Evolutionary conservation across 2,888 invertebrate genomes (phyloP), one percentile per base, ranked within the genome.

Genomic region (Limnephilus lunatus): DNA sequence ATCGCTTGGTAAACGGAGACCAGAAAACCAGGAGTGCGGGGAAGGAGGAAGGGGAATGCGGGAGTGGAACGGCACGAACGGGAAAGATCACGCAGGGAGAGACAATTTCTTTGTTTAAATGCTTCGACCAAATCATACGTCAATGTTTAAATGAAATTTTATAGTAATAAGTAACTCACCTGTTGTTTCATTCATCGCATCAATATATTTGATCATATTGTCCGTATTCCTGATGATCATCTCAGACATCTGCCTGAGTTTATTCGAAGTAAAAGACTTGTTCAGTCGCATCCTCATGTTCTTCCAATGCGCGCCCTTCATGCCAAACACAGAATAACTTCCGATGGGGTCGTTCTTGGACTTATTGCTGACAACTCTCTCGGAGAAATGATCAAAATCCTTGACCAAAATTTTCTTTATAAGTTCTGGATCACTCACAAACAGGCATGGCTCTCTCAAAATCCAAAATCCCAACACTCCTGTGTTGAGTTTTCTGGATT

Each of bases 361-460:
- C 86, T 94, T 94, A 85, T 94, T 92, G 9, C 91, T 93, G 35
- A 94, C 94, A 0, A 94, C 94, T 90, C 94, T 94, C 87, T 94
- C 94, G 94, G 68, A 94, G 91, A 95, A 95, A 92, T 94, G 91
- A 48, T 92, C 90, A 90, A 94, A 94, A 89, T 95, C 94, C 92
- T 94, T 94, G 44, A 94, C 94, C 81, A 94, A 85, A 68, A 95
- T 93, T 15, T 93, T 93, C 91, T 94, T 94, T 12, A 94, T 94
- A 39, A 94, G 48, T 90, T 94, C 94, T 19, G 94, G 94, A 94
- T 95, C 94, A 31, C 94, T 92, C 0, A 94, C 85, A 12, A 94
- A 89, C n/a, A 94, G 93, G 3, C 92, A 94, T 3, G 94, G 94
- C 83, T 94, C 94, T 32, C 93, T 92, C 0, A 94, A 92, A 90